These are phyloP conservation scores for Eulemur macaco DNA, from an alignment of 2,113 vertebrate genomes.

Conservation along the genomic window DNA sequence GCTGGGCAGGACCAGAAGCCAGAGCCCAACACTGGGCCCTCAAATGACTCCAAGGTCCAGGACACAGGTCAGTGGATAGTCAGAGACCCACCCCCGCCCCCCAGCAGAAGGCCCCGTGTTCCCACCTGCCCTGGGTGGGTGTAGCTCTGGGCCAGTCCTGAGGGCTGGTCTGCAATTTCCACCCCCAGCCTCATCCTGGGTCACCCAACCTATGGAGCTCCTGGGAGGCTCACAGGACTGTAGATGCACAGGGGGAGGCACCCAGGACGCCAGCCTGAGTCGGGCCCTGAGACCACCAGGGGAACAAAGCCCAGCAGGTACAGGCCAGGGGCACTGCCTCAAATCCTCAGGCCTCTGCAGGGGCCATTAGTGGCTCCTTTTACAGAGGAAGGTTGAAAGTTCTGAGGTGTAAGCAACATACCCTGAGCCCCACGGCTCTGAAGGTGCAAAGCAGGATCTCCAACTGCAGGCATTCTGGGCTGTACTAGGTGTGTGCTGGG, in stretches of 20 bases:
- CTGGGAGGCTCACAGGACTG: not conserved
- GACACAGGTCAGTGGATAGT: not conserved
- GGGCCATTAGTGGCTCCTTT: fast-evolving
- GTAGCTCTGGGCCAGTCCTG: not conserved
- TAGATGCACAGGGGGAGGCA: not conserved
- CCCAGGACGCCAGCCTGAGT: not conserved
- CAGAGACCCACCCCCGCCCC: not conserved
- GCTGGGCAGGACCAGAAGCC: not conserved
- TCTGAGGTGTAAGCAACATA: not conserved
- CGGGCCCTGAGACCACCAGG: not conserved
- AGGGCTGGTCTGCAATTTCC: not conserved
- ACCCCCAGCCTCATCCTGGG: not conserved
- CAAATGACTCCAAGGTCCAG: not conserved
- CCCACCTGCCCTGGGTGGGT: not conserved
- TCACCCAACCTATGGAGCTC: not conserved
- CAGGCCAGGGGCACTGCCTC: not conserved
- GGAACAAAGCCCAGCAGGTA: not conserved
- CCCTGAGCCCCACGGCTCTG: not conserved
- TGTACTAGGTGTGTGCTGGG: not conserved
- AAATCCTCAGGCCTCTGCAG: fast-evolving
- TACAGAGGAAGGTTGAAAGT: not conserved
- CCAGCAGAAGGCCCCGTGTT: fast-evolving
- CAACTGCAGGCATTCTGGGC: not conserved
- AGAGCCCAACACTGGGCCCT: not conserved
- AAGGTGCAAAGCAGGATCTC: not conserved